phyloP scores from a whole-genome alignment of 2,797 vertebrate species.

The Dipus sagitta region DNA sequence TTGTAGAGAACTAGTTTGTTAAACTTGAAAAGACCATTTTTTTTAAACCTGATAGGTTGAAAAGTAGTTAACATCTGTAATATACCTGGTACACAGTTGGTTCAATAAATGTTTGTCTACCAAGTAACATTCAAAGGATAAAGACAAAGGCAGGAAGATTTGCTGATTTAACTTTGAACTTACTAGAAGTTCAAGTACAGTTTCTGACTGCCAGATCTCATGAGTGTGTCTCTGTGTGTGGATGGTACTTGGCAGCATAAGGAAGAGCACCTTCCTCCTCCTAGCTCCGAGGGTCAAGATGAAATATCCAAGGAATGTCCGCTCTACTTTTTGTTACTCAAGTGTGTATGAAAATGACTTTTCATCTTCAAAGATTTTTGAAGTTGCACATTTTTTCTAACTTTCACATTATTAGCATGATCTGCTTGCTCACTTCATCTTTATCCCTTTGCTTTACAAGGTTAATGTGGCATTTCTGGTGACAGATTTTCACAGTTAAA shows the following conservation, averaged over 20 bases:
- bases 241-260: background rate
- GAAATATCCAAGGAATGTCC: background rate
- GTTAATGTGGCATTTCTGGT: constrained; percentile 54
- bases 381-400: constrained; percentile 20
- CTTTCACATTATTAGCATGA: constrained; percentile 52
- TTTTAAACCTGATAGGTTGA: background rate
- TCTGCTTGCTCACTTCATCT: constrained; percentile 72
- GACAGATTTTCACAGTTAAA: constrained; percentile 62
- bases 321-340: constrained; percentile 9
- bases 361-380: constrained; percentile 11
- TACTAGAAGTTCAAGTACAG: background rate
- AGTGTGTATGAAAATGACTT: background rate
- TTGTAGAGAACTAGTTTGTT: background rate
- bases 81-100: background rate
- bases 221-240: background rate
- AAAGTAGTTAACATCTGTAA: background rate
- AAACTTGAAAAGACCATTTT: constrained; percentile 24
- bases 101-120: background rate
- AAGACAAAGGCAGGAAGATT: background rate
- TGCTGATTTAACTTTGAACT: background rate
- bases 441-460: constrained; percentile 54
- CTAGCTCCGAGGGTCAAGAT: constrained; percentile 22
- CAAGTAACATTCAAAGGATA: constrained; percentile 18
- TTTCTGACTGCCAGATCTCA: background rate
- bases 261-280: background rate